Conservation (phyloP, 2,888 invertebrate species). For the Drosophila tanythrix region DNA sequence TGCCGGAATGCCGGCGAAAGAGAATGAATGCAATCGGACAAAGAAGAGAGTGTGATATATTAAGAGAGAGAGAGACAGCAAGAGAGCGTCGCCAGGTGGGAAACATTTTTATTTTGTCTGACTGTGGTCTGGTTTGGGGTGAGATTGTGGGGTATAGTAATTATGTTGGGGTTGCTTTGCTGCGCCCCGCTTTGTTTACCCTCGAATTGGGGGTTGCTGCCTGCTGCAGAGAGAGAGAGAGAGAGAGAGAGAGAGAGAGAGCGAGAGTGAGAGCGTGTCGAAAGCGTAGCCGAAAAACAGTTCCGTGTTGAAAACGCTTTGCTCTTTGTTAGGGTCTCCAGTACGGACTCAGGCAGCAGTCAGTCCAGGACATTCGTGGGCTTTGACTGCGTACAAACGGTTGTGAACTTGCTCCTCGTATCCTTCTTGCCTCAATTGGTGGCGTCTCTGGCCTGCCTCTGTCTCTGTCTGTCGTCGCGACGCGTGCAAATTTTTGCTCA, state of each 20-base stretch:
- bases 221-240: neutral
- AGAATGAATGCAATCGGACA: constrained; percentile 5
- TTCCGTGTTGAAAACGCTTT: constrained; percentile 67
- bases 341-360: constrained; percentile 49
- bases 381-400: constrained; percentile 79
- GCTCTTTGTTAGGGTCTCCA: constrained; percentile 52
- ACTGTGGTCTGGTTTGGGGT: neutral
- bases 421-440: constrained; percentile 11
- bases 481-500: constrained; percentile 51
- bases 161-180: constrained; percentile 66
- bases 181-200: constrained; percentile 65
- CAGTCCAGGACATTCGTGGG: constrained; percentile 79
- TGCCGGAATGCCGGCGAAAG: constrained; percentile 59
- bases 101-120: constrained; percentile 37
- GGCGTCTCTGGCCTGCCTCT: constrained; percentile 1
- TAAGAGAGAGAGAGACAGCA: constrained; percentile 4
- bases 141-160: constrained; percentile 23
- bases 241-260: neutral
- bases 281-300: constrained; percentile 52
- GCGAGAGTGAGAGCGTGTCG: constrained; percentile 20
- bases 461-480: constrained; percentile 27
- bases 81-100: constrained; percentile 30
- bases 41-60: constrained; percentile 1
- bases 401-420: constrained; percentile 73
- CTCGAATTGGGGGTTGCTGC: constrained; percentile 65